Base-by-base conservation (phyloP, 2,888 invertebrate genomes). In the Dicroscelio sp. region DNA sequence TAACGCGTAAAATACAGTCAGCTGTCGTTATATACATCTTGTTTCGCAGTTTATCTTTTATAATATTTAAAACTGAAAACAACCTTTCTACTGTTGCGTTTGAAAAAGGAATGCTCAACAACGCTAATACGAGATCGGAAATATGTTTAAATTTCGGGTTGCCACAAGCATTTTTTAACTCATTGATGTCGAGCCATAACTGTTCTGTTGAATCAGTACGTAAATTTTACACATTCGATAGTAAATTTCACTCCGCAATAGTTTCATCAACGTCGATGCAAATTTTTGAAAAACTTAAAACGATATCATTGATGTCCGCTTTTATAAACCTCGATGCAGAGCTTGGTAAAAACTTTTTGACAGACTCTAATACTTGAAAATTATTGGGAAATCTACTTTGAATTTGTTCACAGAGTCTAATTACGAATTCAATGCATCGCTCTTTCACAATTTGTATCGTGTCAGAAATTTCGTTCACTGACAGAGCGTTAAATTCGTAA, bases 21-120 rank as follows among this genome's bases (percentile, higher is more conserved):
- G 73, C 79, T 23, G 73, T 87, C 25, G 17, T 27, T 6, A 69
- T 31, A 17, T 82, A 23, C 55, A 87, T 86, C 65, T 52, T 83
- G 67, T 91, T 93, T 6, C 91, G 52, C 23, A 90, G 43, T 67
- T 87, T 93, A 38, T 90, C 83, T 63, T 92, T 87, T 0, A 92
- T 30, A 23, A 92, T 80, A 38, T 82, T 92, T 0, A 90, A 65
- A 25, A 92, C 82, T 0, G 91, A 93, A 63, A 92, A 92, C 23
- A 90, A 88, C 48, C 84, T 35, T 52, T 76, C 84, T 14, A 84
- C 84, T 14, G 63, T 10, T 8, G 91, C 92, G 58, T 93, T 92
- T 33, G 92, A 93, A 73, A 93, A 91, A 14, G 65, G 52, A 30
- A 84, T 12, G 10, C 23, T 33, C n/a, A 84, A 35, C 27, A 31